A percentile compares a stretch with the other conserved stretches of the same genome.
Evolutionary conservation across 1,140 invertebrate genomes (phyloP).

Genomic region (Alviniconcha marisindica): DNA sequence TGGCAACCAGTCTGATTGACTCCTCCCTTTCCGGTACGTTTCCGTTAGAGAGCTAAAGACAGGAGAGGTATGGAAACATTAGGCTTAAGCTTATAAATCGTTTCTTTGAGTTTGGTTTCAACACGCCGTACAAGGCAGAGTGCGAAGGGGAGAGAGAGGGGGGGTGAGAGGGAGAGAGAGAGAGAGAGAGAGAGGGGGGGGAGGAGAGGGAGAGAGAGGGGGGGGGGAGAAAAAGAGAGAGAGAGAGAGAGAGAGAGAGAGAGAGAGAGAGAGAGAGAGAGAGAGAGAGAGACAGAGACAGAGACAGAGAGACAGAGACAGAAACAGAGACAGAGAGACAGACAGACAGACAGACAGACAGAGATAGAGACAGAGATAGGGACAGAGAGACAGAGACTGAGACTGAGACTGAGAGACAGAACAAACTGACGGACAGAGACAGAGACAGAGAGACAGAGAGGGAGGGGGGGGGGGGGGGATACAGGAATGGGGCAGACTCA

Average conservation of each 20-base stretch:
- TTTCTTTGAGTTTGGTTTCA: too few species aligned
- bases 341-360: background rate
- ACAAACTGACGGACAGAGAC: background rate
- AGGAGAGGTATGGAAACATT: too few species aligned
- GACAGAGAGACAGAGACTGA: background rate
- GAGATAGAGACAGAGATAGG: background rate
- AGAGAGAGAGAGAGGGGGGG: background rate
- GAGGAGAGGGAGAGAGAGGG: background rate
- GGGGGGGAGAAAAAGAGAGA: background rate
- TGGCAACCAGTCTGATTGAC: too few species aligned
- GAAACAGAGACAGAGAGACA: background rate
- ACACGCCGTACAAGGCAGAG: background rate
- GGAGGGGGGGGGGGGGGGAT: background rate
- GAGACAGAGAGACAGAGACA: background rate
- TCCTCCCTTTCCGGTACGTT: too few species aligned
- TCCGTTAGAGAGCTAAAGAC: too few species aligned
- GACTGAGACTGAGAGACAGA: background rate
- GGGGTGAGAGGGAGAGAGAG: background rate
- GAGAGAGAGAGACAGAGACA: background rate
- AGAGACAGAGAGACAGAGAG: background rate
- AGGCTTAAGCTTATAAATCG: too few species aligned
- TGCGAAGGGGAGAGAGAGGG: background rate
- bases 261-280: constrained; percentile 1
- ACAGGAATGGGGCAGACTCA: background rate
- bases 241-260: constrained; percentile 7